phyloP scores from a whole-genome alignment of 2,113 vertebrate species.

The Leuciscus idus region DNA sequence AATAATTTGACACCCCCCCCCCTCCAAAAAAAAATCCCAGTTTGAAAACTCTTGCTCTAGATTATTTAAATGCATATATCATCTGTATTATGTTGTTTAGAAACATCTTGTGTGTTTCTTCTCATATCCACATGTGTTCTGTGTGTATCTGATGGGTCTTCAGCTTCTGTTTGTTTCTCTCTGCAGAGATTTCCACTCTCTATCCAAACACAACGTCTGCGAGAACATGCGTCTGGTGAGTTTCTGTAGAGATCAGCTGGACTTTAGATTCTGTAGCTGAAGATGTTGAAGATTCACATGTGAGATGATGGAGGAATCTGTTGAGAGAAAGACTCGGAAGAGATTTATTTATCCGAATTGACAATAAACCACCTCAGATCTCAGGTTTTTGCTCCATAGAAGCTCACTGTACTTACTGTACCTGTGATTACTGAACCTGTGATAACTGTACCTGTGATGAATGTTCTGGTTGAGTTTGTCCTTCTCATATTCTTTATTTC shows the following conservation, averaged over 20 bases:
- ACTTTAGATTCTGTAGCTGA: conserved; percentile 13
- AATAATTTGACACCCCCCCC: too few relatives aligned
- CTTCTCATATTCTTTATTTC: neutral
- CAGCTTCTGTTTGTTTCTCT: conserved; percentile 49
- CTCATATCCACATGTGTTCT: neutral
- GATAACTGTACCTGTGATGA: neutral
- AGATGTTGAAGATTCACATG: conserved; percentile 1
- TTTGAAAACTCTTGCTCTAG: neutral
- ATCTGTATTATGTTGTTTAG: neutral
- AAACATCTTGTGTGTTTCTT: neutral
- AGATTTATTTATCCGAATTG: neutral
- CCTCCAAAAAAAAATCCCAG: neutral
- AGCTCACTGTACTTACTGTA: too few relatives aligned
- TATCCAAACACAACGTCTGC: conserved; percentile 93
- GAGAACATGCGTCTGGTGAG: conserved; percentile 98
- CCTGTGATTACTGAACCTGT: too few relatives aligned
- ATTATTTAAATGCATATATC: neutral
- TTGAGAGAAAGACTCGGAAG: neutral
- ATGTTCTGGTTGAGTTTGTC: neutral
- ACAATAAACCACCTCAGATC: neutral
- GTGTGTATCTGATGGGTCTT: neutral
- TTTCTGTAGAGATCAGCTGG: conserved; percentile 51
- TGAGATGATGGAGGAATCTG: neutral
- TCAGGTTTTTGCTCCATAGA: neutral
- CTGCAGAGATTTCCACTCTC: conserved; percentile 91